phyloP scores from a whole-genome alignment of 2,113 vertebrate species.

The Scortum barcoo region DNA sequence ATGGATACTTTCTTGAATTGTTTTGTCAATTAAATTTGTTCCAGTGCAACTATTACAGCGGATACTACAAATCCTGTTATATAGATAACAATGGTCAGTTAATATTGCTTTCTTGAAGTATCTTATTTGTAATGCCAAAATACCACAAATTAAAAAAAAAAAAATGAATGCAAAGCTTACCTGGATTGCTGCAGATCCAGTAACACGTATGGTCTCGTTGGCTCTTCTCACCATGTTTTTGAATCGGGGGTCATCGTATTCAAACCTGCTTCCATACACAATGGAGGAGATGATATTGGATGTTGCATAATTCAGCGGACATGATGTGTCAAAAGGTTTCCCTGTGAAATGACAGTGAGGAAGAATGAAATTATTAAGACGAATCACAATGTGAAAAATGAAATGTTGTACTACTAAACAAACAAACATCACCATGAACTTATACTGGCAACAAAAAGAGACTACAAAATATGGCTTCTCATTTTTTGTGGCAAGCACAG shows the following conservation, averaged over 20 bases:
- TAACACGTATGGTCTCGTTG: slow-evolving; percentile 54
- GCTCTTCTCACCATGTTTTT: slow-evolving; percentile 62
- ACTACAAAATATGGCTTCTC: too few relatives aligned
- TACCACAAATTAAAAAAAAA: neutral
- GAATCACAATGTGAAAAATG: neutral
- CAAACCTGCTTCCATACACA: slow-evolving; percentile 83
- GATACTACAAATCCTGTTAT: neutral
- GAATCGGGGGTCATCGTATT: slow-evolving; percentile 77
- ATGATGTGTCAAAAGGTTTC: slow-evolving; percentile 73
- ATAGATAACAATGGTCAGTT: too few relatives aligned
- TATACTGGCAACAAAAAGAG: too few relatives aligned
- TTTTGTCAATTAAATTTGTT: neutral
- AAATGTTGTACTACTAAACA: neutral
- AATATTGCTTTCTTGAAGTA: too few relatives aligned
- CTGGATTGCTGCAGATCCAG: slow-evolving; percentile 65
- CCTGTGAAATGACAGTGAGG: slow-evolving; percentile 51
- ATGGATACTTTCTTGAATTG: neutral
- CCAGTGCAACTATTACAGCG: neutral
- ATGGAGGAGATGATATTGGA: slow-evolving; percentile 83
- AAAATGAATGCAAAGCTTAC: slow-evolving; percentile 40
- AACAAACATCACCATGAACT: neutral
- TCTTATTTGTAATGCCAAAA: too few relatives aligned
- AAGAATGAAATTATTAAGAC: neutral
- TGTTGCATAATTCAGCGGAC: slow-evolving; percentile 70
- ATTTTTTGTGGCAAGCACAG: neutral